A percentile compares a stretch with the other conserved stretches of the same genome.
These are phyloP conservation scores for Colossoma macropomum DNA, from an alignment of 2,113 vertebrate species.

Conservation along the genomic window DNA sequence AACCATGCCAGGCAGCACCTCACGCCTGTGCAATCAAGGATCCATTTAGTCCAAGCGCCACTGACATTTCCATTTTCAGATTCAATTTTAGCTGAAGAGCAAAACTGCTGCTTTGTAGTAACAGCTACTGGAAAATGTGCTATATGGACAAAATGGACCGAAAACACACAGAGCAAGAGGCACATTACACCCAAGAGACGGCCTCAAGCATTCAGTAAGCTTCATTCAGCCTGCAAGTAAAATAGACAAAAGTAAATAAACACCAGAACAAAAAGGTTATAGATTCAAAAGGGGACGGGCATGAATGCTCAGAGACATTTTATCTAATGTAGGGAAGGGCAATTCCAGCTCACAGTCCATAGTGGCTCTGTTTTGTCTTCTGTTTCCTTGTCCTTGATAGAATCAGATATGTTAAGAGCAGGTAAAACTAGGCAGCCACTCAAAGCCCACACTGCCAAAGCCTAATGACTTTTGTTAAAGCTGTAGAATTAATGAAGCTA, in stretches of 20 bases:
- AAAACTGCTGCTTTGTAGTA: background rate
- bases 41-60: slow-evolving; percentile 28
- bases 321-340: background rate
- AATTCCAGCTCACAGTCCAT: background rate
- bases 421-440: background rate
- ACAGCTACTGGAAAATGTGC: slow-evolving; percentile 15
- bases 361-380: background rate
- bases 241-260: background rate
- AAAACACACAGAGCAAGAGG: background rate
- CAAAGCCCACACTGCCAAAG: no score
- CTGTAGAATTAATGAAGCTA: background rate
- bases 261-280: background rate
- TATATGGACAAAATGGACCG: slow-evolving; percentile 4
- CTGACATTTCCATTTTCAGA: slow-evolving; percentile 38
- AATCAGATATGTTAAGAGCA: background rate
- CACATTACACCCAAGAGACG: background rate
- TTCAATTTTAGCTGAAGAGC: slow-evolving; percentile 18
- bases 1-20: background rate
- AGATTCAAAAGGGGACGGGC: background rate
- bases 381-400: background rate
- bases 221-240: background rate
- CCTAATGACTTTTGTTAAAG: no score
- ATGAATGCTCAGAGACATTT: no score
- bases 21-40: slow-evolving; percentile 19
- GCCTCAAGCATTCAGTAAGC: background rate